A percentile compares a stretch with the other conserved stretches of the same genome.
Evolutionary conservation across 2,797 vertebrate species (phyloP).

Genomic region (Nyctalus aviator): DNA sequence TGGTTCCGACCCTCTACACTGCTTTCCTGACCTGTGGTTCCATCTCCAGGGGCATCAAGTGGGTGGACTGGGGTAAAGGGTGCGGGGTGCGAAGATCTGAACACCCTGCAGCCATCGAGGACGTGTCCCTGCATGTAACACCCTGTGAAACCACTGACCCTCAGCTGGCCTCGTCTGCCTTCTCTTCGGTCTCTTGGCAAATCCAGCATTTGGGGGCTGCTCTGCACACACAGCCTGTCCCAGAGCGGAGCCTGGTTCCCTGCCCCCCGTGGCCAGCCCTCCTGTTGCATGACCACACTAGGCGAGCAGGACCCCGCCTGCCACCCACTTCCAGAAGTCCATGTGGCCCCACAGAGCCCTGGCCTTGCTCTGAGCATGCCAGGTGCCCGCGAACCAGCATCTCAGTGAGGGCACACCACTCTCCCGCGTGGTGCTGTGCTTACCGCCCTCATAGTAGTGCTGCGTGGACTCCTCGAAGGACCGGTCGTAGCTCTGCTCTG

Average conservation of each 20-base stretch:
- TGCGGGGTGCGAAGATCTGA: no score
- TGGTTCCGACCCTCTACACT: no score
- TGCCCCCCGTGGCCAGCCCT: not conserved
- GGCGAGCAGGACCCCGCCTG: not conserved
- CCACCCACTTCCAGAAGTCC: not conserved
- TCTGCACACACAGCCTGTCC: not conserved
- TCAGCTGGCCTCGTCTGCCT: not conserved
- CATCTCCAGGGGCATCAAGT: no score
- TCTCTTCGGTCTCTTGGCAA: not conserved
- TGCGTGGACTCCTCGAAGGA: slow-evolving; percentile 96
- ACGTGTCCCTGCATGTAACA: not conserved
- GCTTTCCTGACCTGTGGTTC: no score
- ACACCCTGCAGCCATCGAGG: not conserved
- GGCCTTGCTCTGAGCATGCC: not conserved
- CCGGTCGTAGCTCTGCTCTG: slow-evolving; percentile 95
- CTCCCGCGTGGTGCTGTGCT: not conserved
- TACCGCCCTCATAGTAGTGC: slow-evolving; percentile 98
- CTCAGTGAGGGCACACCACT: not conserved
- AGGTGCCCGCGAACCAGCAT: not conserved
- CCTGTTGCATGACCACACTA: not conserved
- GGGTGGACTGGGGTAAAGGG: no score
- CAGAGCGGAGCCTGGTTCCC: not conserved
- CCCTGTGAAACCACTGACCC: not conserved
- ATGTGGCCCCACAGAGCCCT: not conserved
- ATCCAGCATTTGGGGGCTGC: not conserved